Base-by-base conservation (phyloP, 1,140 invertebrate genomes). In the Drosophila punjabiensis region DNA sequence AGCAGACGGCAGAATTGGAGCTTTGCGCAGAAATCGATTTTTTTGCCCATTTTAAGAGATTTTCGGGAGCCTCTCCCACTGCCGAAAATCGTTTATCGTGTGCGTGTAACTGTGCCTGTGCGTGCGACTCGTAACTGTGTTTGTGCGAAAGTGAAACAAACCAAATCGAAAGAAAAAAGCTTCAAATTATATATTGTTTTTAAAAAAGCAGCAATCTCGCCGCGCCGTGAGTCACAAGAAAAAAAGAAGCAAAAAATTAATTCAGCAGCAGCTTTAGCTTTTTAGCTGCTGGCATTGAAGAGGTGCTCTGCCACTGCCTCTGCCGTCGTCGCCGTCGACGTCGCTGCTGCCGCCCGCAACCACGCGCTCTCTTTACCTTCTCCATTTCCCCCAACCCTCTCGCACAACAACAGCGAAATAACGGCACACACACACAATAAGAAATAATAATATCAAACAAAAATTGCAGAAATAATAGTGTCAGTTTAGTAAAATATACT, bases 21-120 rank as follows among this genome's bases (percentile, higher is more conserved):
- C 89, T 91, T 88, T 89, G 85, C 82, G 85, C 89, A 92, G 89
- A 91, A 92, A 89, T 86, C 81, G 82, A 85, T 92, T 91, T 88
- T 91, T 88, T 88, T 85, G 85, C 78, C 81, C 82, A 88, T 82
- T 91, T 91, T 87, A 83, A 70, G 58, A 81, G 70, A 83, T 75
- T 82, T 82, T 63, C 53, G 65, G 65, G 75, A 68, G 74, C 74
- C 59, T 62, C 75, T 56, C 75, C 64, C 65, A 69, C 58, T 61
- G 48, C 75, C 76, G 50, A 79, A 79, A 78, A 55, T 59, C 75
- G 75, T 76, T 65, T 55, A 43, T 53, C 37, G 52, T 35, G 71
- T 33, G 41, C 47, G 61, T 63, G 50, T 53, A 43, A 35, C 50
- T 52, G 76, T 67, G 58, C 68, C 64, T 71, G 69, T 76, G 70